phyloP scores from a whole-genome alignment of 2,113 vertebrate species.

The Ceyx cyanopectus region DNA sequence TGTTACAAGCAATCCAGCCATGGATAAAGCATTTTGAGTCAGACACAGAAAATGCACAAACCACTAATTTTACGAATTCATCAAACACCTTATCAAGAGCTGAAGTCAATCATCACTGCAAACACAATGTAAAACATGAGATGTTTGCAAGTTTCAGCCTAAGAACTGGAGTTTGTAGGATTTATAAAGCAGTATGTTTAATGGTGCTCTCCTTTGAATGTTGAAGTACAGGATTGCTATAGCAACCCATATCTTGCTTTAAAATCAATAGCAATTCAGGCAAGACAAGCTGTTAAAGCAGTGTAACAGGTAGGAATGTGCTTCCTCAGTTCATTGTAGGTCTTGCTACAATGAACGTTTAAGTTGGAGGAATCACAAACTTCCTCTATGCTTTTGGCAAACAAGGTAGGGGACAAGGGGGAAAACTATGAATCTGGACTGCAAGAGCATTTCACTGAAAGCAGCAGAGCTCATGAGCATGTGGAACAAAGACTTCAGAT shows the following conservation, averaged over 20 bases:
- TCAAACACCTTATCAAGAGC: not conserved
- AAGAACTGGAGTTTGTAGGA: not conserved
- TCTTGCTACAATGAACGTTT: not conserved
- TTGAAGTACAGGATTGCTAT: constrained; percentile 30
- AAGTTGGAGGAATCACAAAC: not conserved
- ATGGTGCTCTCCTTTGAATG: not conserved
- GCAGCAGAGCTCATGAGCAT: not conserved
- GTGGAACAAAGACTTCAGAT: not conserved
- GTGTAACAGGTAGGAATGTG: not conserved
- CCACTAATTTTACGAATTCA: not conserved
- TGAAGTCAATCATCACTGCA: not conserved
- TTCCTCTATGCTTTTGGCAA: not conserved
- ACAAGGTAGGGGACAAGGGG: not conserved
- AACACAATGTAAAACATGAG: not conserved
- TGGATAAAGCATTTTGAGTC: not conserved
- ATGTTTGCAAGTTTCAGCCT: not conserved
- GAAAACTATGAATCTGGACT: not conserved
- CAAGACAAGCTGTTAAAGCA: constrained; percentile 44
- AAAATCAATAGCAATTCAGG: constrained; percentile 61
- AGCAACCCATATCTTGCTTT: constrained; percentile 16
- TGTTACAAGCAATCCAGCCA: constrained; percentile 28
- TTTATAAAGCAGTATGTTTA: constrained; percentile 1
- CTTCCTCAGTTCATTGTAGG: not conserved
- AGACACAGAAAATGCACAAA: not conserved
- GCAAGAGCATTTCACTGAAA: not conserved